These are phyloP conservation scores for Mirounga angustirostris DNA, from an alignment of 2,113 vertebrate genomes.

Conservation along the genomic window DNA sequence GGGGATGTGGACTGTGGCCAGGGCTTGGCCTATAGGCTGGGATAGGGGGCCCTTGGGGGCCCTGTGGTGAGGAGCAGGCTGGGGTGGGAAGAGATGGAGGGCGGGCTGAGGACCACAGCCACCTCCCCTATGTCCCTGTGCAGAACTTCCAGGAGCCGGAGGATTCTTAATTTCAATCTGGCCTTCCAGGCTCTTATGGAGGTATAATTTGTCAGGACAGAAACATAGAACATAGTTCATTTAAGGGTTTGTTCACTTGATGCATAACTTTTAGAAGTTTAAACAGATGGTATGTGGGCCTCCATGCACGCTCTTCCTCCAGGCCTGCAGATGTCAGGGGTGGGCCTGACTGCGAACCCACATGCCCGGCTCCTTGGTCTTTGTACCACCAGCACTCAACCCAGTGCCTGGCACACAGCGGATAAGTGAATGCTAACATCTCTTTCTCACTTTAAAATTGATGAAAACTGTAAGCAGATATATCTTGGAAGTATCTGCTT, in stretches of 20 bases:
- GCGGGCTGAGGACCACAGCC: neutral
- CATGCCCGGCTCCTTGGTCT: rapidly evolving
- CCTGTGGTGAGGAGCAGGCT: neutral
- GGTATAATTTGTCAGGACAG: neutral
- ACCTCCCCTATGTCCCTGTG: neutral
- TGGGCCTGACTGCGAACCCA: neutral
- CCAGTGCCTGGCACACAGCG: neutral
- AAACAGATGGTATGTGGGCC: neutral
- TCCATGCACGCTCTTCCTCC: neutral
- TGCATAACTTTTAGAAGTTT: neutral
- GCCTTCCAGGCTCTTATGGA: neutral
- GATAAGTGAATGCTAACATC: neutral
- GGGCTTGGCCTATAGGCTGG: neutral
- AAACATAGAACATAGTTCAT: neutral
- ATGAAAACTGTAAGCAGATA: neutral
- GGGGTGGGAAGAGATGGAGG: neutral
- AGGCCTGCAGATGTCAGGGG: neutral
- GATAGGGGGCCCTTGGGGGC: no score
- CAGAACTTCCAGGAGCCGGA: neutral
- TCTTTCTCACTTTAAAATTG: neutral
- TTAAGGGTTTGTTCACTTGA: neutral
- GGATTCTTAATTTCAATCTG: neutral
- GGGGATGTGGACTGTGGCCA: rapidly evolving
- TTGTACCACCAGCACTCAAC: rapidly evolving
- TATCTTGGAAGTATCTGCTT: neutral